Base-by-base conservation (phyloP, 2,113 vertebrate species). In the Notarius quadriscutis region DNA sequence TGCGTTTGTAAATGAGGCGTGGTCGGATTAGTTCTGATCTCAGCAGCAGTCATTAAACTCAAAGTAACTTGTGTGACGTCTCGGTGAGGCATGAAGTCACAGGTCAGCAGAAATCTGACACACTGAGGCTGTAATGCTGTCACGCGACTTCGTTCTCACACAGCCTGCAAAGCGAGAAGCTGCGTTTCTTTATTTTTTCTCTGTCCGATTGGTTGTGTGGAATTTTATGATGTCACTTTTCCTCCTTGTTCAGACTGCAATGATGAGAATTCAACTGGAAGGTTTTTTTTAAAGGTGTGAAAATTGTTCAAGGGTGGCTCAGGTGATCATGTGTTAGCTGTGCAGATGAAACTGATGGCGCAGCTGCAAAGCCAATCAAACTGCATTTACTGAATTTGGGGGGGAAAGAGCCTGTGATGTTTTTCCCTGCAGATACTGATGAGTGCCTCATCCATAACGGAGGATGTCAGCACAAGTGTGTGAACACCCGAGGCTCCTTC, bases 391-490 rank as follows among this genome's bases (percentile, higher is more conserved):
- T 77, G 11, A n/a, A 77, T 4, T 72, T 72, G 1, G n/a, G 10
- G 65, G 41, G 41, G 41, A 41, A 41, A 41, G 41, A 41, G 4
- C 41, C 41, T 41, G 41, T 41, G 41, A 41, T 41, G 41, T 41
- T 41, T 41, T 41, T 41, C 41, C 41, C 41, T 81, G 15, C 92
- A 99, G 98, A 99, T 89, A 94, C 97, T 62, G 97, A 99, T 0
- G 98, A 99, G 92, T 99, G 98, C 93, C 97, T 93, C 86, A 93
- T 95, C 14, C 97, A 96, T 92, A 99, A 99, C 0, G 98, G 98
- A 2, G 98, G 98, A 93, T 99, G 98, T 94, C 98, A 99, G 92
- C 97, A 99, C 87, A 94, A 93, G 18, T 99, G 98, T 72, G 91
- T 99, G 92, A 99, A 99, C 94, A 99, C 96, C 22, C 93, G 94